phyloP scores from a whole-genome alignment of 2,113 vertebrate genomes.

The Plecotus auritus region DNA sequence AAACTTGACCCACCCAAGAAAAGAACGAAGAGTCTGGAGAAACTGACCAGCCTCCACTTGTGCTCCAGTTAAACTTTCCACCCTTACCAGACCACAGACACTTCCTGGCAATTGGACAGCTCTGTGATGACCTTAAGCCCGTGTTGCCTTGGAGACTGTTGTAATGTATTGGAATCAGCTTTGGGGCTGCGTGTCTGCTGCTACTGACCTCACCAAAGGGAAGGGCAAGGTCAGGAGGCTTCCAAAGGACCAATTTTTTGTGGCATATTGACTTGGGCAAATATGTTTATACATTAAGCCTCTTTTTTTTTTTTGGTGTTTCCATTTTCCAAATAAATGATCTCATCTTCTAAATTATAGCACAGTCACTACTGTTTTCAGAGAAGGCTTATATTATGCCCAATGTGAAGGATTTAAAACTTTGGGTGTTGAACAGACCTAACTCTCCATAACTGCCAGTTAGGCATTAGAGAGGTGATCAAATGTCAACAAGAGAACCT shows the following conservation, averaged over 20 bases:
- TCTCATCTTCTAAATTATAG: neutral
- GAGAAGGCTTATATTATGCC: neutral
- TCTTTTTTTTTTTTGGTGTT: neutral
- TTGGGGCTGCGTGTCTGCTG: neutral
- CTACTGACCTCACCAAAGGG: conserved; percentile 1
- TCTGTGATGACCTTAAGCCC: conserved; percentile 35
- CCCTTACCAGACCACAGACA: neutral
- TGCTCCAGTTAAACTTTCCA: neutral
- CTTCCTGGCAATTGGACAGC: conserved; percentile 59
- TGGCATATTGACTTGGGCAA: neutral
- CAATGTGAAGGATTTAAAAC: neutral
- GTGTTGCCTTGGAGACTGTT: conserved; percentile 43
- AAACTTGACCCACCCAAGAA: neutral
- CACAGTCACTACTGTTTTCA: neutral
- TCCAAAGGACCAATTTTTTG: neutral
- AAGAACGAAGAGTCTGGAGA: conserved; percentile 17
- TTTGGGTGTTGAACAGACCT: neutral
- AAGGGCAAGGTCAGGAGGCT: conserved; percentile 48
- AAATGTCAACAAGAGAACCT: neutral
- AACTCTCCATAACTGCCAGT: neutral
- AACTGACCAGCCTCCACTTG: neutral
- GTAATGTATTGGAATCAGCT: conserved; percentile 38
- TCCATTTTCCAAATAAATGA: neutral
- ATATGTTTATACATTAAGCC: neutral
- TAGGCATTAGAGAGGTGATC: neutral